Conservation (phyloP, 2,888 invertebrate genomes). For the Thymelicus sylvestris region DNA sequence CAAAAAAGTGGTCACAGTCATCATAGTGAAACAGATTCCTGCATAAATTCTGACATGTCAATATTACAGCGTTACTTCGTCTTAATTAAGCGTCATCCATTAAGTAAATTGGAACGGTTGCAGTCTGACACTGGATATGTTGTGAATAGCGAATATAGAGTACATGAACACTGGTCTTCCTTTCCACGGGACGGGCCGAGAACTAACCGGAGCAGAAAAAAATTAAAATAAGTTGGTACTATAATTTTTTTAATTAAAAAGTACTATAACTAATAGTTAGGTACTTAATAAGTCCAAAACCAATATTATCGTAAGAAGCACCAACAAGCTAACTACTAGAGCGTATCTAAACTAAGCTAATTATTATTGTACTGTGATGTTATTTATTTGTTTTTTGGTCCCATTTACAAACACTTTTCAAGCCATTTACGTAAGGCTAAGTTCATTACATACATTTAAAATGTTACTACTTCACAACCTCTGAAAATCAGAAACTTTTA, state of each 20-base stretch:
- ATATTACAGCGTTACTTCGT: no score
- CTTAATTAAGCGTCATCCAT: no score
- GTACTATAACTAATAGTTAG: background rate
- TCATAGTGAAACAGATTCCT: no score
- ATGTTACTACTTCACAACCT: slow-evolving; percentile 19
- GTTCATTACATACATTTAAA: background rate
- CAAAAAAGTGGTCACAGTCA: no score
- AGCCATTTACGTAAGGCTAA: background rate
- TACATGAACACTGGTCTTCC: slow-evolving; percentile 54
- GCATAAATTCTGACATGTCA: no score
- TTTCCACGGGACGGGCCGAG: slow-evolving; percentile 39
- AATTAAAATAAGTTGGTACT: background rate
- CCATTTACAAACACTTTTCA: slow-evolving; percentile 12
- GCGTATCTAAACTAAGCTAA: no score
- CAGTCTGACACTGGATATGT: slow-evolving; percentile 56
- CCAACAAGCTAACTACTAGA: background rate
- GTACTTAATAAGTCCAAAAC: slow-evolving; percentile 1
- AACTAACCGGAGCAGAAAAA: slow-evolving; percentile 45
- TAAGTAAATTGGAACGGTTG: slow-evolving; percentile 14
- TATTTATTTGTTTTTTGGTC: slow-evolving; percentile 8
- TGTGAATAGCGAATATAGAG: slow-evolving; percentile 69
- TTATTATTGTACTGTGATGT: slow-evolving; percentile 10
- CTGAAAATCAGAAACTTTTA: background rate
- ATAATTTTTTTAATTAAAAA: slow-evolving; percentile 26
- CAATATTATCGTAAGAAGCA: background rate